A percentile compares a stretch with the other conserved stretches of the same genome.
phyloP scores from a whole-genome alignment of 2,888 invertebrate genomes.

The Drosophila stalkeri region DNA sequence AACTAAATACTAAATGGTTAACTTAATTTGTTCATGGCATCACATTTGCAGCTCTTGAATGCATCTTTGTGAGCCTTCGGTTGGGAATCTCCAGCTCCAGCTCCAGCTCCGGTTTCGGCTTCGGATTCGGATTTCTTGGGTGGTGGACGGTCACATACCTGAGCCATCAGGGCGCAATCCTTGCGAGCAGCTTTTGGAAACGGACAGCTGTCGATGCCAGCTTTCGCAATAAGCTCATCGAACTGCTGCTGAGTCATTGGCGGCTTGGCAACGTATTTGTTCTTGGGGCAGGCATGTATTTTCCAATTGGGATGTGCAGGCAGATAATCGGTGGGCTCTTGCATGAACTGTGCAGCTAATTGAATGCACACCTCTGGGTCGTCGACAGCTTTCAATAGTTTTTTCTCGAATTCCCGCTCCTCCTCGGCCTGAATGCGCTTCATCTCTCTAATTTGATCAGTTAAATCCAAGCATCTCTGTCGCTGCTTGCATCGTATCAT shows the following conservation, averaged over 20 bases:
- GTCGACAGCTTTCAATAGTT: conserved; percentile 67
- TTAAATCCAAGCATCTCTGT: conserved; percentile 61
- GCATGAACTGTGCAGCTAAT: conserved; percentile 69
- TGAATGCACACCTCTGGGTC: conserved; percentile 72
- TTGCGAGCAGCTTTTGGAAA: conserved; percentile 51
- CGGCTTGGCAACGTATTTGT: conserved; percentile 53
- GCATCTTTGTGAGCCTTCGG: conserved; percentile 14
- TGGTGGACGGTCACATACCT: conserved; percentile 7
- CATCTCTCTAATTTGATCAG: conserved; percentile 73
- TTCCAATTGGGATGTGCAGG: conserved; percentile 82
- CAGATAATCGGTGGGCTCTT: conserved; percentile 73
- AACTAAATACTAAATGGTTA: not conserved
- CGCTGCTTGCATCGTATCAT: conserved; percentile 57
- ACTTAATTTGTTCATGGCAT: conserved; percentile 5
- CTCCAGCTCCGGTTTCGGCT: not conserved
- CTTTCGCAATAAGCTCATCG: conserved; percentile 27
- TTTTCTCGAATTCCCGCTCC: conserved; percentile 62
- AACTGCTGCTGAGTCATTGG: conserved; percentile 40
- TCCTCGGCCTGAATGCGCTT: conserved; percentile 69
- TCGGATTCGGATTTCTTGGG: not conserved
- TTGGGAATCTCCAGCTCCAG: not conserved
- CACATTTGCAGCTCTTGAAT: conserved; percentile 52
- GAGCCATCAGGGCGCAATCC: conserved; percentile 54
- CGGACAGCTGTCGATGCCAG: conserved; percentile 51
- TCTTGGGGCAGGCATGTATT: conserved; percentile 61